Evolutionary conservation across 92 coral and sea anemone genomes (phyloP), one percentile per base, ranked within the genome.

Genomic region (Diadumene lineata): DNA sequence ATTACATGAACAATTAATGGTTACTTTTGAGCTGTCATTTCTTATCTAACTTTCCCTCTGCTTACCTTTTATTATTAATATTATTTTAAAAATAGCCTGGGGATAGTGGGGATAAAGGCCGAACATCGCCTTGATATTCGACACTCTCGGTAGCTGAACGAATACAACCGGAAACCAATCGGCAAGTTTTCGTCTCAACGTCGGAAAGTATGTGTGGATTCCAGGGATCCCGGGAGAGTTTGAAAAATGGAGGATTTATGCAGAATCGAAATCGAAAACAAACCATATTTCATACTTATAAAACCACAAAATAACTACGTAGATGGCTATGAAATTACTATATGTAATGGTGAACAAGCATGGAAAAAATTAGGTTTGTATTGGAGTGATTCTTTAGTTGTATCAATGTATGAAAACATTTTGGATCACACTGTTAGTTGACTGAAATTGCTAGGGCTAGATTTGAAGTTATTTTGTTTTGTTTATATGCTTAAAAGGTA

Each of bases 361-460:
- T 92, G 97, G 97, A 87, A 51, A 30, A 57, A 78, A 55, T 62
- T 38, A 68, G 93, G 97, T 92, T 65, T 1, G 71, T 22, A 44
- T 38, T 38, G 48, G 48, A 38, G 48, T 38, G 6, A 4, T 38
- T 38, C 13, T 38, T 38, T 6, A 4, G 48, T 38, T 4, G 48
- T 4, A n/a, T n/a, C n/a, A n/a, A n/a, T n/a, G n/a, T n/a, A n/a
- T n/a, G n/a, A n/a, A n/a, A n/a, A n/a, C n/a, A n/a, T n/a, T n/a
- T n/a, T n/a, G n/a, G n/a, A n/a, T n/a, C n/a, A n/a, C n/a, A n/a
- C n/a, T n/a, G n/a, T n/a, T n/a, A n/a, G n/a, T n/a, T n/a, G n/a
- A n/a, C n/a, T n/a, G n/a, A n/a, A n/a, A n/a, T n/a, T n/a, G n/a
- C n/a, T n/a, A n/a, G n/a, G n/a, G n/a, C n/a, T n/a, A n/a, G n/a